phyloP scores from a whole-genome alignment of 2,113 vertebrate species.

The Struthidea cinerea region DNA sequence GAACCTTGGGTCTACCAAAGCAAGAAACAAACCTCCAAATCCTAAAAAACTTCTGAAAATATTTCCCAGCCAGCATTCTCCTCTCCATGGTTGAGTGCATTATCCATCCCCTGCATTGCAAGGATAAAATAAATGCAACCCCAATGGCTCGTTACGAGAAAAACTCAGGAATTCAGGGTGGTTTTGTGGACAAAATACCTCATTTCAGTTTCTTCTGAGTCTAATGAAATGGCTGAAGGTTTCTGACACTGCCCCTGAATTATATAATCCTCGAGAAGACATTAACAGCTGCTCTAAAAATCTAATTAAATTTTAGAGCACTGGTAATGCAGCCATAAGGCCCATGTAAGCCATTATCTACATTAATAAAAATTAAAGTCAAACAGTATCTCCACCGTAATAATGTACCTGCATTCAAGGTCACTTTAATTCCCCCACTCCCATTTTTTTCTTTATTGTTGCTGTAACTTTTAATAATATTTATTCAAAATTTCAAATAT shows the following conservation, averaged over 20 bases:
- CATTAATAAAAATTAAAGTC: conserved; percentile 79
- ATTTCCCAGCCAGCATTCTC: background rate
- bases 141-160: background rate
- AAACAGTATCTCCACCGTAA: conserved; percentile 52
- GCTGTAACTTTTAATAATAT: conserved; percentile 40
- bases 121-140: background rate
- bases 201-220: conserved; percentile 6
- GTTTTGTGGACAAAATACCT: background rate
- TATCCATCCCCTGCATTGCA: background rate
- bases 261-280: conserved; percentile 73
- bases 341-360: conserved; percentile 73
- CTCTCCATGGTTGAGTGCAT: background rate
- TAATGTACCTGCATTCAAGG: conserved; percentile 65
- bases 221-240: conserved; percentile 49
- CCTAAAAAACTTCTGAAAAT: background rate
- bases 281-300: conserved; percentile 76
- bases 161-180: background rate
- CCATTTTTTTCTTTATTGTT: background rate
- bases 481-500: conserved; percentile 28
- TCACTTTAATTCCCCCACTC: conserved; percentile 61
- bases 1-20: background rate
- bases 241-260: conserved; percentile 52
- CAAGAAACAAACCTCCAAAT: background rate
- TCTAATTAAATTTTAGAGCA: conserved; percentile 79
- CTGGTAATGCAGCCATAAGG: conserved; percentile 73